These are phyloP conservation scores for Drosophila subpulchrella DNA, from an alignment of 1,140 invertebrate species.

Conservation along the genomic window DNA sequence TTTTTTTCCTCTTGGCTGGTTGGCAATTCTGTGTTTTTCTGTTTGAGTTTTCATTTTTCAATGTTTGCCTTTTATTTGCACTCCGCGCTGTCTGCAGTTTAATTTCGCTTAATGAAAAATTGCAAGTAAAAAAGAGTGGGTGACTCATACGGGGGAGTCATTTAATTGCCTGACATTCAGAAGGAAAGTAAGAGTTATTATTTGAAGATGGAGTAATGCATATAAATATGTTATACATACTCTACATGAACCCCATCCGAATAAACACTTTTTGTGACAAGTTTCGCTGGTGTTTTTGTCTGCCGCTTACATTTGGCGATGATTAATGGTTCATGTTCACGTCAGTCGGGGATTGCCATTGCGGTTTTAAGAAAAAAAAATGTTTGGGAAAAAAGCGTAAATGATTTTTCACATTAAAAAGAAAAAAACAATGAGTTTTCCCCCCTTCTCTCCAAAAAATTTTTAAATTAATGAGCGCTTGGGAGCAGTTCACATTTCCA, in stretches of 20 bases:
- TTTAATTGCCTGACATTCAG: slow-evolving; percentile 59
- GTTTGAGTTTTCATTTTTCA: slow-evolving; percentile 46
- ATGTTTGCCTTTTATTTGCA: slow-evolving; percentile 45
- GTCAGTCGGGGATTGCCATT: slow-evolving; percentile 42
- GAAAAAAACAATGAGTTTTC: slow-evolving; percentile 17
- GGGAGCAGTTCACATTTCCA: slow-evolving; percentile 50
- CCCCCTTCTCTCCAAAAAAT: neutral
- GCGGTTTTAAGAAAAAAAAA: slow-evolving; percentile 53
- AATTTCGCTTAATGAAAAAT: slow-evolving; percentile 81
- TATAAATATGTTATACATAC: slow-evolving; percentile 29
- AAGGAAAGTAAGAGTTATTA: slow-evolving; percentile 74
- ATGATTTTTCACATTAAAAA: slow-evolving; percentile 52
- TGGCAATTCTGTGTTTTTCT: slow-evolving; percentile 48
- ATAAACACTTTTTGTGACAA: slow-evolving; percentile 27
- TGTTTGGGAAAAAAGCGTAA: slow-evolving; percentile 51
- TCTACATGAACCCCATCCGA: too few species aligned
- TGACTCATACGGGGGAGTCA: slow-evolving; percentile 46
- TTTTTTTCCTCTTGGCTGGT: slow-evolving; percentile 46
- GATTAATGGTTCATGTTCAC: slow-evolving; percentile 48
- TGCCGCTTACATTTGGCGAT: slow-evolving; percentile 44
- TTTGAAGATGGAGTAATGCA: slow-evolving; percentile 45
- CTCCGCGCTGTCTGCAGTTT: slow-evolving; percentile 65
- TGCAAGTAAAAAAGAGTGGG: slow-evolving; percentile 39
- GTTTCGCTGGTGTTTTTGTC: slow-evolving; percentile 30
- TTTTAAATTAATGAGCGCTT: slow-evolving; percentile 65